Evolutionary conservation across 2,113 vertebrate species (phyloP).

Genomic region (Puffinus mauretanicus): DNA sequence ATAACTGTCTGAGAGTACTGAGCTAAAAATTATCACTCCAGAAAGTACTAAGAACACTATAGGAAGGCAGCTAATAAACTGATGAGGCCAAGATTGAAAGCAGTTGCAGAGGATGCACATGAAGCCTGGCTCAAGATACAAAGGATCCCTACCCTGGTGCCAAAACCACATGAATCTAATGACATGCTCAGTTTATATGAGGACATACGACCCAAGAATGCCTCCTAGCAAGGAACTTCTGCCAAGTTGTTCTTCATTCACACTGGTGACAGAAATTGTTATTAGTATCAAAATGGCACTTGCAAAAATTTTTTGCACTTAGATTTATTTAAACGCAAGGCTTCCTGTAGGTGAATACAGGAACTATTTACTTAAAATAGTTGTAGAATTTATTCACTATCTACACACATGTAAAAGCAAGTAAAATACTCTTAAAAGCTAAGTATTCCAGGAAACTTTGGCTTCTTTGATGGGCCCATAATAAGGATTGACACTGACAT

Average conservation of each 20-base stretch:
- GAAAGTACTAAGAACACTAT: neutral
- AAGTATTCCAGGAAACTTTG: neutral
- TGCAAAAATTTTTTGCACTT: neutral
- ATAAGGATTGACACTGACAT: neutral
- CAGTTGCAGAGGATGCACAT: neutral
- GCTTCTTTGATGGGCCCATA: neutral
- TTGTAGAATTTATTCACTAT: neutral
- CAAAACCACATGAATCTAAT: neutral
- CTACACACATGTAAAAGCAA: neutral
- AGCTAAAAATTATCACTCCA: neutral
- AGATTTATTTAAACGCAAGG: neutral
- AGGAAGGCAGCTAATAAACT: neutral
- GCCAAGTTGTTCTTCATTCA: neutral
- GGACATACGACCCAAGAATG: neutral
- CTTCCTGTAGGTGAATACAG: neutral
- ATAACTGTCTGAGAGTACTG: neutral
- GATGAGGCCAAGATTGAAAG: neutral
- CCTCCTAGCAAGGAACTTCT: neutral
- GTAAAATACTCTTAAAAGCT: neutral
- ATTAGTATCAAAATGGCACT: neutral
- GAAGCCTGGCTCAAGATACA: neutral
- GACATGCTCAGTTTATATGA: neutral
- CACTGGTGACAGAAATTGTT: neutral
- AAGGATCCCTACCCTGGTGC: neutral
- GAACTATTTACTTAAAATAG: neutral